A percentile compares a stretch with the other conserved stretches of the same genome.
Conservation (phyloP, 2,888 invertebrate genomes). For the Microctonus brassicae region DNA sequence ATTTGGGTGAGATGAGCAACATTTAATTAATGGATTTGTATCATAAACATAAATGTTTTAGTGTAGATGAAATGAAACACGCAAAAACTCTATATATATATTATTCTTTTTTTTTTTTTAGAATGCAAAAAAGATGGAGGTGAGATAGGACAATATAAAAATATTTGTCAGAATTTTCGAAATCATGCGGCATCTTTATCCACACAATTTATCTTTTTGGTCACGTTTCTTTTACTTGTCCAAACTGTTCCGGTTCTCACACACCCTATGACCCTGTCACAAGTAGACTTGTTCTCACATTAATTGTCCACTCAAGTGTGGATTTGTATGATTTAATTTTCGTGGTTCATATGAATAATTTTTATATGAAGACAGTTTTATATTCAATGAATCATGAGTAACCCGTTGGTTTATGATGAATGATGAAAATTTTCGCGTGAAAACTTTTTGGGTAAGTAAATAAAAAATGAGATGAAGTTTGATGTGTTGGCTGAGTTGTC, state of each 20-base stretch:
- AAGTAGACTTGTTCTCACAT: slow-evolving; percentile 58
- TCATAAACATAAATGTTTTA: slow-evolving; percentile 21
- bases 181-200: slow-evolving; percentile 40
- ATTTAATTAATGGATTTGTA: slow-evolving; percentile 59
- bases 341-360: slow-evolving; percentile 42
- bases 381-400: slow-evolving; percentile 34
- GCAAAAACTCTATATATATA: too few relatives aligned
- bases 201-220: slow-evolving; percentile 56
- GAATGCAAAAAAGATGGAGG: slow-evolving; percentile 16
- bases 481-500: slow-evolving; percentile 24
- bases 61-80: not conserved
- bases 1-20: slow-evolving; percentile 61
- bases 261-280: slow-evolving; percentile 59
- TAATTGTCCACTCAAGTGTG: slow-evolving; percentile 52
- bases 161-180: slow-evolving; percentile 29
- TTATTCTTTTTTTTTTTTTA: not conserved
- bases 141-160: slow-evolving; percentile 29
- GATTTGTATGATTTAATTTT: slow-evolving; percentile 43
- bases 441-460: slow-evolving; percentile 22
- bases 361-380: slow-evolving; percentile 45
- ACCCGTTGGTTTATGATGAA: slow-evolving; percentile 21
- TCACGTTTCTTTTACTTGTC: slow-evolving; percentile 56
- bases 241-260: slow-evolving; percentile 66
- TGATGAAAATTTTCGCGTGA: slow-evolving; percentile 48
- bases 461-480: slow-evolving; percentile 10